Percentiles rank a stretch among this genome's conserved stretches.
phyloP scores from a whole-genome alignment of 2,797 vertebrate genomes.

The Apogon hyalosoma region DNA sequence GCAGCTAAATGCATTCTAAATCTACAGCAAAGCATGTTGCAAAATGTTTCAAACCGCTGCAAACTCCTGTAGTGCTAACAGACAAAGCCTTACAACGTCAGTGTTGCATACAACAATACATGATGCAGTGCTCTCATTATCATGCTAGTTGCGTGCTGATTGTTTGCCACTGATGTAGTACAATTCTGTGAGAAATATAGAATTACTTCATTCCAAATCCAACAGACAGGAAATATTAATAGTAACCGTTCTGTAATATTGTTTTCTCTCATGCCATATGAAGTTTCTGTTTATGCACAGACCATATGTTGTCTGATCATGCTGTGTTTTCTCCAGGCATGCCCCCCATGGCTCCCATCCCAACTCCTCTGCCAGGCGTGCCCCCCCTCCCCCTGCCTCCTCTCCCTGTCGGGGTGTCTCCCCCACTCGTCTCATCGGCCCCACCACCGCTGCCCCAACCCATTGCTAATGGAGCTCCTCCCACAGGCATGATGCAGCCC shows the following conservation, averaged over 20 bases:
- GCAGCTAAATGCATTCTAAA: too few relatives aligned
- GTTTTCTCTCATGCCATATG: background rate
- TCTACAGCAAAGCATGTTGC: too few relatives aligned
- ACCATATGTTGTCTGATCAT: background rate
- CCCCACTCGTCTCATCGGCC: slow-evolving; percentile 90
- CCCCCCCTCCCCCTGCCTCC: slow-evolving; percentile 92
- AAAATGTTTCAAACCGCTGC: too few relatives aligned
- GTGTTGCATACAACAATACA: too few relatives aligned
- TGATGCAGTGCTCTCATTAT: too few relatives aligned
- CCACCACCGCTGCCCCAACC: slow-evolving; percentile 90
- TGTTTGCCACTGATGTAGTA: too few relatives aligned
- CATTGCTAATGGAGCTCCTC: slow-evolving; percentile 92
- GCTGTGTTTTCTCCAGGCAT: slow-evolving; percentile 83
- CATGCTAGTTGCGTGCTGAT: too few relatives aligned
- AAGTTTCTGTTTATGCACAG: background rate
- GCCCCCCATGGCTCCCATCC: slow-evolving; percentile 84
- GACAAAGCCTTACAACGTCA: too few relatives aligned
- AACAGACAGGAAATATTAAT: background rate
- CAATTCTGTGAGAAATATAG: too few relatives aligned
- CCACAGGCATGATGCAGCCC: slow-evolving; percentile 91
- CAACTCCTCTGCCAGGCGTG: slow-evolving; percentile 85
- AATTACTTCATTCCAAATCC: background rate
- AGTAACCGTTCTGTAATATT: background rate
- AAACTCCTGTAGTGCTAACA: too few relatives aligned
- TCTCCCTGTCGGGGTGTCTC: slow-evolving; percentile 93